Evolutionary conservation across 2,888 invertebrate genomes (phyloP).

Genomic region (Serrognathus titanus): DNA sequence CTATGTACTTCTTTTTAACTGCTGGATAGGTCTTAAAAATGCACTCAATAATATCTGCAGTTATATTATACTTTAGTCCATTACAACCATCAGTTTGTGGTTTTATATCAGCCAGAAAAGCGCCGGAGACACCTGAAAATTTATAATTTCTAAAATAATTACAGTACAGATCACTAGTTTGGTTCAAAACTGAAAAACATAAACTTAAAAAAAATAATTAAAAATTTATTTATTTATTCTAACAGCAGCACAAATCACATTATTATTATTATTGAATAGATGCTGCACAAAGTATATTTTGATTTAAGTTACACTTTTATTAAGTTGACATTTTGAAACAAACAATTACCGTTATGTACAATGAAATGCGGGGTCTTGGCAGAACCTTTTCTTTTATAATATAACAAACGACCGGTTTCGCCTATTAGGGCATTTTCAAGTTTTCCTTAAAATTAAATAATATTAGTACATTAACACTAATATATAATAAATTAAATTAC

Average conservation of each 20-base stretch:
- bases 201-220: conserved; percentile 3
- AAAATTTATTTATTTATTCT: background rate
- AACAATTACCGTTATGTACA: no score
- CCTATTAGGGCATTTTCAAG: no score
- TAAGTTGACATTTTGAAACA: no score
- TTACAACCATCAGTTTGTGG: conserved; percentile 96
- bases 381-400: no score
- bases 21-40: conserved; percentile 99
- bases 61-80: conserved; percentile 95
- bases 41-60: conserved; percentile 93
- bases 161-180: background rate
- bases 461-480: no score
- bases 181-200: background rate
- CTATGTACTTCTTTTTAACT: conserved; percentile 93
- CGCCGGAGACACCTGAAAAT: conserved; percentile 64
- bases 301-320: no score
- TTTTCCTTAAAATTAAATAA: no score
- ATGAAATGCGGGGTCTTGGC: no score
- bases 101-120: conserved; percentile 88
- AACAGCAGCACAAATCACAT: background rate
- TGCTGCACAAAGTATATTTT: no score
- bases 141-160: background rate
- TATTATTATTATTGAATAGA: no score
- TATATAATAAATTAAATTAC: no score
- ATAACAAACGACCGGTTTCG: no score